A percentile compares a stretch with the other conserved stretches of the same genome.
Evolutionary conservation across 2,888 invertebrate species (phyloP).

Genomic region (Pharmacophagus antenor): DNA sequence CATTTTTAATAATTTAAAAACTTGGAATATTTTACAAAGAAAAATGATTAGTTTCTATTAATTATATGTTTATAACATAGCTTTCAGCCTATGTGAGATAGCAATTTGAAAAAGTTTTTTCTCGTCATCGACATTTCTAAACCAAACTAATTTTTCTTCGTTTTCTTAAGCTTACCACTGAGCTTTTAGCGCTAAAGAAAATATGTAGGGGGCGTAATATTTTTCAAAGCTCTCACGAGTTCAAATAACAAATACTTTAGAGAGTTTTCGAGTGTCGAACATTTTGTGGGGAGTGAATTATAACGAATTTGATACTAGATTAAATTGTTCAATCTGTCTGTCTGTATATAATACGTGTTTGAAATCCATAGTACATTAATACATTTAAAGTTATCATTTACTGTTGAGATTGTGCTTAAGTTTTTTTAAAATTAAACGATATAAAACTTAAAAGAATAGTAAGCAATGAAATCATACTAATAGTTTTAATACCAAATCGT

Average conservation of each 20-base stretch:
- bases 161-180: constrained; percentile 14
- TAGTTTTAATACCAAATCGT: neutral
- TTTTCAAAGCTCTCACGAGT: constrained; percentile 27
- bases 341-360: neutral
- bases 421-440: neutral
- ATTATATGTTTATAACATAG: no score
- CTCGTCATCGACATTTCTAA: neutral
- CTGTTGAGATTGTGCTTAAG: neutral
- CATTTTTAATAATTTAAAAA: no score
- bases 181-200: constrained; percentile 30
- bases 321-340: constrained; percentile 23
- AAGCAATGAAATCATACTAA: no score
- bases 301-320: constrained; percentile 3
- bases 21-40: no score
- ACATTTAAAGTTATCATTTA: neutral
- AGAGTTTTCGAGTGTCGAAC: constrained; percentile 24
- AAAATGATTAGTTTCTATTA: no score
- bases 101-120: neutral
- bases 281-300: constrained; percentile 8
- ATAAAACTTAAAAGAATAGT: no score
- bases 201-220: constrained; percentile 27
- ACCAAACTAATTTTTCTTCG: constrained; percentile 12
- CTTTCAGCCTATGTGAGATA: no score
- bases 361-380: neutral
- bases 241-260: constrained; percentile 31